These are phyloP conservation scores for Musca vetustissima DNA, from an alignment of 1,140 invertebrate genomes.

Conservation along the genomic window DNA sequence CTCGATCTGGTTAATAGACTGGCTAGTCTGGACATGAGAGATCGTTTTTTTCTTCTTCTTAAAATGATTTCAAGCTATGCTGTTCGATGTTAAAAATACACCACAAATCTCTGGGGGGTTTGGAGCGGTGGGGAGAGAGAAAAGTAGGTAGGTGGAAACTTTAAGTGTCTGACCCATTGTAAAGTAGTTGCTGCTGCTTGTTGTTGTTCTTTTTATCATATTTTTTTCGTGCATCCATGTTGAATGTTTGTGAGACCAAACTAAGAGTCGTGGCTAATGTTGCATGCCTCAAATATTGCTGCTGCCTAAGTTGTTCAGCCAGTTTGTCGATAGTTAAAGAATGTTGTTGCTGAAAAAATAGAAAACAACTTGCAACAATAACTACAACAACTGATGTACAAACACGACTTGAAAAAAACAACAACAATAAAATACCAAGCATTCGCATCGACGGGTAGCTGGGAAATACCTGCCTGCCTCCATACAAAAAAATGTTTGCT, in stretches of 20 bases:
- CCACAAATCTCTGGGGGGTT: too few species aligned
- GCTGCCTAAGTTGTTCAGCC: neutral
- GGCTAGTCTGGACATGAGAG: neutral
- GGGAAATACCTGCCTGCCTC: slow-evolving; percentile 9
- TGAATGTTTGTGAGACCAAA: too few species aligned
- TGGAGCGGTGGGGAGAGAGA: too few species aligned
- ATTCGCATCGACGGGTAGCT: neutral
- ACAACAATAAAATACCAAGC: too few species aligned
- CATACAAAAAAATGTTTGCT: neutral
- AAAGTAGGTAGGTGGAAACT: neutral
- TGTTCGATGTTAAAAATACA: too few species aligned
- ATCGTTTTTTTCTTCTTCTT: neutral
- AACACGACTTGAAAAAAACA: neutral
- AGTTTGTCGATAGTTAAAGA: slow-evolving; percentile 1
- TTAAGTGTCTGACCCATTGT: slow-evolving; percentile 11
- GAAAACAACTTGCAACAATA: too few species aligned
- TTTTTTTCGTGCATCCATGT: too few species aligned
- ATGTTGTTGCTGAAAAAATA: neutral
- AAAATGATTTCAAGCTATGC: too few species aligned
- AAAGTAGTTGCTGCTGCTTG: slow-evolving; percentile 9
- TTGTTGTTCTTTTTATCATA: neutral
- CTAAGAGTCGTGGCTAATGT: neutral
- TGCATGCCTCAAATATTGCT: neutral
- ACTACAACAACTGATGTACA: neutral
- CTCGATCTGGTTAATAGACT: neutral